Base-by-base conservation (phyloP, 2,113 vertebrate species). In the Accipiter virgatus region DNA sequence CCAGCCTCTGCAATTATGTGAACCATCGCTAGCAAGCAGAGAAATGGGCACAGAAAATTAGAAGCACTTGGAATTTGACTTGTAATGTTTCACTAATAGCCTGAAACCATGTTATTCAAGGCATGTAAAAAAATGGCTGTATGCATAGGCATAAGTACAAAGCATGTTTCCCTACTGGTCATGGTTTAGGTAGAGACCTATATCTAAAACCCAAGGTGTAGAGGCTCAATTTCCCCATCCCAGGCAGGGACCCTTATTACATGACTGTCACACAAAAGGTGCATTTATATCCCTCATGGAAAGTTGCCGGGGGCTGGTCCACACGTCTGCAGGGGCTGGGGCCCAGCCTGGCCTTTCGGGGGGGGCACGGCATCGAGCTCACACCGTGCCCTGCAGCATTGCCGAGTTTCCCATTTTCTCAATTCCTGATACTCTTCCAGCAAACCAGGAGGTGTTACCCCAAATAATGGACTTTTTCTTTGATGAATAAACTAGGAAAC, bases 321-420 rank as follows among this genome's bases (percentile, higher is more conserved):
- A 21, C 3, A 1, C 19, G 17, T 27, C 67, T 36, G 32, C 29
- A 29, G 65, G 42, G 48, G 25, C 21, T 62, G 42, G 32, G 52
- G 21, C 0, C 1, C 68, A 36, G 36, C 62, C 50, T 75, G 55
- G 20, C 12, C 7, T 53, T 47, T 38, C 0, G 0, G 2, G 43
- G n/a, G 23, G 34, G 17, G 4, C 38, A 32, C 2, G 1, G 27
- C 25, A 40, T 18, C 2, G 0, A 47, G 29, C 18, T 67, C 16
- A 29, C 1, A 0, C 26, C 0, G 0, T 55, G 13, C 31, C 50
- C 50, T n/a, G 32, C 13, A 47, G 20, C 38, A 22, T 29, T 13
- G 59, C 17, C 2, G 4, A 42, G 4, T 43, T 74, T 36, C 50
- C 14, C 36, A 11, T 71, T 53, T 71, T n/a, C 61, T 67, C 40